Evolutionary conservation across 2,888 invertebrate genomes (phyloP).

Genomic region (Mechanitis mazaeus): DNA sequence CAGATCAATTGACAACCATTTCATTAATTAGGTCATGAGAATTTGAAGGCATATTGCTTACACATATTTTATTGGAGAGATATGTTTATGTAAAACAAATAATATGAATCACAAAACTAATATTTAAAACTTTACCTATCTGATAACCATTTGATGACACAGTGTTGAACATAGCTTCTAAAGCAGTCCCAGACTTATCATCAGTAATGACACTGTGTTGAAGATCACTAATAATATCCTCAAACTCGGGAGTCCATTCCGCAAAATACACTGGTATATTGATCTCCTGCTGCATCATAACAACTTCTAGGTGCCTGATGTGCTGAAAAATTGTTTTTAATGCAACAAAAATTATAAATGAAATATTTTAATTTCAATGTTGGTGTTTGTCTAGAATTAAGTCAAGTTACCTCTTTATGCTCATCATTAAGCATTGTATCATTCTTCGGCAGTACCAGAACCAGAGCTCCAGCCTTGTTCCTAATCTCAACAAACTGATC

Average conservation of each 20-base stretch:
- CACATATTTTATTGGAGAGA: too few relatives aligned
- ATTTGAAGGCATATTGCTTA: too few relatives aligned
- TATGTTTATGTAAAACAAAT: too few relatives aligned
- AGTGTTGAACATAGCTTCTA: slow-evolving; percentile 88
- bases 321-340: slow-evolving; percentile 66
- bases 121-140: slow-evolving; percentile 66
- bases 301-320: slow-evolving; percentile 86
- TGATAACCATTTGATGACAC: slow-evolving; percentile 97
- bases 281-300: slow-evolving; percentile 87
- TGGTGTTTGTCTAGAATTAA: too few relatives aligned
- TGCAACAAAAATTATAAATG: too few relatives aligned
- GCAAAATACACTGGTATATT: slow-evolving; percentile 93
- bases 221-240: slow-evolving; percentile 85
- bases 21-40: too few relatives aligned
- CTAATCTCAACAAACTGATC: slow-evolving; percentile 86
- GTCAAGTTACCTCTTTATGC: slow-evolving; percentile 79
- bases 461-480: slow-evolving; percentile 88
- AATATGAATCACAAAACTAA: too few relatives aligned
- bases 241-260: slow-evolving; percentile 83
- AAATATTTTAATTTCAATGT: too few relatives aligned
- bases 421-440: slow-evolving; percentile 79
- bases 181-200: slow-evolving; percentile 84
- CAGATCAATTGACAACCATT: background rate
- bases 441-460: slow-evolving; percentile 89
- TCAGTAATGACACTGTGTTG: slow-evolving; percentile 81